These are phyloP conservation scores for Colostygia pectinataria DNA, from an alignment of 2,888 invertebrate species.

Conservation along the genomic window DNA sequence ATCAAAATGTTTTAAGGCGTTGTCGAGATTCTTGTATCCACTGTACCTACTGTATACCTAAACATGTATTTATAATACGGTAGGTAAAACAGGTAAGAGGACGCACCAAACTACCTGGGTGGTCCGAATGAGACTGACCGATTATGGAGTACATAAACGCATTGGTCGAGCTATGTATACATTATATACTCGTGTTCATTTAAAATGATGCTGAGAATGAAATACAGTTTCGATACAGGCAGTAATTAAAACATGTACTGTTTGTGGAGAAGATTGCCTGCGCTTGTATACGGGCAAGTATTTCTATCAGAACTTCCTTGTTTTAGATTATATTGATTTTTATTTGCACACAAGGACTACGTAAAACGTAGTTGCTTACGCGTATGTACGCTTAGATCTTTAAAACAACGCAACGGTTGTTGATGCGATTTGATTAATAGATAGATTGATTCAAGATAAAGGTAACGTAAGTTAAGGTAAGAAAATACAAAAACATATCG, in stretches of 20 bases:
- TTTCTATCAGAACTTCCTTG: background rate
- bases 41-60: conserved; percentile 29
- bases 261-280: conserved; percentile 11
- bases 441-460: no score
- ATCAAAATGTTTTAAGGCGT: conserved; percentile 50
- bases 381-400: no score
- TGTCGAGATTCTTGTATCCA: conserved; percentile 43
- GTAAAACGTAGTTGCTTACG: no score
- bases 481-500: no score
- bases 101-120: conserved; percentile 68
- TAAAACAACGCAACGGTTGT: no score
- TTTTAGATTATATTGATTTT: background rate
- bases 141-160: conserved; percentile 64
- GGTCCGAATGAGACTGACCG: conserved; percentile 72
- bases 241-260: conserved; percentile 58
- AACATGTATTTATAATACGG: conserved; percentile 26
- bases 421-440: no score
- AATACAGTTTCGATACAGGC: conserved; percentile 57
- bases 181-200: conserved; percentile 52
- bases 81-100: conserved; percentile 51
- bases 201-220: conserved; percentile 67
- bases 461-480: no score
- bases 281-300: conserved; percentile 5
- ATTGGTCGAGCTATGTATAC: conserved; percentile 27
- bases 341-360: no score